phyloP scores from a whole-genome alignment of 2,888 invertebrate species.

The Melolontha melolontha region DNA sequence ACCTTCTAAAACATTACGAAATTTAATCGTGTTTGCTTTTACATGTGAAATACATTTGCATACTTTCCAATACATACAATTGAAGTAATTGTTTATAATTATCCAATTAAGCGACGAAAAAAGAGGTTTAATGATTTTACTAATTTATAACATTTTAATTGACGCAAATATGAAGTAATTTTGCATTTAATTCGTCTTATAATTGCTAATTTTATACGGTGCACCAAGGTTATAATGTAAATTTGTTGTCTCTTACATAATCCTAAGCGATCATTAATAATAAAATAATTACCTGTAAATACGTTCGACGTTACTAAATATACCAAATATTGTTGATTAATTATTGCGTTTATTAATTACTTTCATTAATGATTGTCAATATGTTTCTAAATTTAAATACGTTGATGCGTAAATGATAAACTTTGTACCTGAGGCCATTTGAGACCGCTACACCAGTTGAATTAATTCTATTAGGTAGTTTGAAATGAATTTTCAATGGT shows the following conservation, averaged over 20 bases:
- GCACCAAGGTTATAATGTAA: slow-evolving; percentile 29
- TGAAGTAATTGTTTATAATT: slow-evolving; percentile 21
- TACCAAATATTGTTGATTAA: slow-evolving; percentile 33
- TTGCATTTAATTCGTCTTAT: slow-evolving; percentile 15
- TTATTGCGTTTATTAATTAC: slow-evolving; percentile 32
- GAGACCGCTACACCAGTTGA: too few species aligned
- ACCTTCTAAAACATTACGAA: too few species aligned
- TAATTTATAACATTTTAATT: slow-evolving; percentile 33
- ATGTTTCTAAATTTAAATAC: slow-evolving; percentile 27
- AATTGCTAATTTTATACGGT: slow-evolving; percentile 22
- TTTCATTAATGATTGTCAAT: slow-evolving; percentile 26
- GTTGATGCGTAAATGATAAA: not conserved
- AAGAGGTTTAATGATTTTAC: slow-evolving; percentile 9
- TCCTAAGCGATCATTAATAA: slow-evolving; percentile 25
- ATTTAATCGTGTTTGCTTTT: too few species aligned
- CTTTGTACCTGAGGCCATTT: slow-evolving; percentile 1
- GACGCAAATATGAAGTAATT: slow-evolving; percentile 32
- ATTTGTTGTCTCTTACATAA: slow-evolving; percentile 26
- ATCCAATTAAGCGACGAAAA: slow-evolving; percentile 12
- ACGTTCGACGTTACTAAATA: slow-evolving; percentile 22
- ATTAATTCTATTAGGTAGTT: too few species aligned
- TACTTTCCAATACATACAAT: slow-evolving; percentile 5
- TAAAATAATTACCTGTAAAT: slow-evolving; percentile 22
- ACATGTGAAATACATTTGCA: not conserved
- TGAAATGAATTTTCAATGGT: too few species aligned